Evolutionary conservation across 2,888 invertebrate genomes (phyloP), one percentile per base, ranked within the genome.

Genomic region (Stegophylla sp.): DNA sequence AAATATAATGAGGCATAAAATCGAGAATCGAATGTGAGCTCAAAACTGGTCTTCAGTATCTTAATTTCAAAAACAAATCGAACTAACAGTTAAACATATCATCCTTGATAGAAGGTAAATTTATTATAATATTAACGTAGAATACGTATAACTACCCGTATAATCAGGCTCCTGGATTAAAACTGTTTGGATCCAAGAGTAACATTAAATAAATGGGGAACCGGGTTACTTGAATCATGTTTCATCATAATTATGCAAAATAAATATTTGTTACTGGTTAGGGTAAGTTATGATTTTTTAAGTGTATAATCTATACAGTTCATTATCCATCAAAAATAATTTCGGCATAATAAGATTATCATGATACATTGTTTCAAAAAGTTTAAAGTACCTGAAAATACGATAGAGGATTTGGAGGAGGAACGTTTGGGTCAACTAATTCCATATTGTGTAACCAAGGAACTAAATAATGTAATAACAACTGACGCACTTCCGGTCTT

Each of bases 371-470:
- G 17, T 45, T 56, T 56, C n/a, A 56, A 56, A 71, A 9, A 13
- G 26, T 0, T 10, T 10, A 3, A 13, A 15, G 3, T 87, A 93
- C 94, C 91, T 94, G 94, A 86, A 94, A 94, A 86, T 94, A 93
- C 28, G 93, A 93, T 79, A 93, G 89, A 2, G 93, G 92, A 86
- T 94, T 94, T 48, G 92, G 92, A 9, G 90, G 89, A n/a, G 96
- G 96, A 83, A 97, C 93, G 86, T 96, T 95, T 20, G 97, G 96
- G 86, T 99, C 98, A 5, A 98, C 96, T 83, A 99, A 90, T 88
- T 99, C 98, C 92, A 99, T 96, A 88, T 99, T 99, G 86, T 97
- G 94, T 81, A 99, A 89, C 99, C 99, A 99, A 17, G 98, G 98
- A 82, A 97, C 89, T 84, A 99, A 88, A 87, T 97, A 97, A 86